These are phyloP conservation scores for Cercopithecus mona DNA, from an alignment of 2,113 vertebrate genomes.

Conservation along the genomic window DNA sequence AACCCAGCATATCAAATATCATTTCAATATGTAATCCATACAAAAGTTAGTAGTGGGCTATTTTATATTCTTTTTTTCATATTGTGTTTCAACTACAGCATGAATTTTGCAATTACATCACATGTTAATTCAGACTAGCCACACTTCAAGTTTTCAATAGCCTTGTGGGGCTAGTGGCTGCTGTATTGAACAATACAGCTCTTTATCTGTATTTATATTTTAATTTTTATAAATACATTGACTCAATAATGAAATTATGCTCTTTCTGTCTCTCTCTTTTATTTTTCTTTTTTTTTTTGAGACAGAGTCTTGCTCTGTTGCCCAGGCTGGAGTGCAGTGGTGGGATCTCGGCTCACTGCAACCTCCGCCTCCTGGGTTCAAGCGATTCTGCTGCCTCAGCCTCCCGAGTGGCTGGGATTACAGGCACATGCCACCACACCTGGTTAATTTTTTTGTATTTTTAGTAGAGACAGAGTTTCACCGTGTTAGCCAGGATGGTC, in stretches of 20 bases:
- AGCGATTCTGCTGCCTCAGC: too few species aligned
- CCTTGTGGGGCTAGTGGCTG: background rate
- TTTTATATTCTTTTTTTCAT: background rate
- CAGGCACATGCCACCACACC: too few species aligned
- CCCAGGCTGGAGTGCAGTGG: too few species aligned
- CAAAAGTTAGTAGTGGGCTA: background rate
- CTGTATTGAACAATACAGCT: background rate
- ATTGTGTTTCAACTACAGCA: background rate
- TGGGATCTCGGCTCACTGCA: too few species aligned
- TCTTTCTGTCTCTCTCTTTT: too few species aligned
- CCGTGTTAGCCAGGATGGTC: too few species aligned
- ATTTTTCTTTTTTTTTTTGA: too few species aligned
- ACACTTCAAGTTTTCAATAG: background rate
- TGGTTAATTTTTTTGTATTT: too few species aligned
- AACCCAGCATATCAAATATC: background rate
- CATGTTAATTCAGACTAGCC: background rate
- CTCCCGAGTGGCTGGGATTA: too few species aligned
- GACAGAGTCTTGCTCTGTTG: too few species aligned
- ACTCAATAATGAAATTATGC: slow-evolving; percentile 1
- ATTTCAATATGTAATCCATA: background rate
- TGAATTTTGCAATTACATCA: background rate
- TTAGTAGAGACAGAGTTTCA: too few species aligned
- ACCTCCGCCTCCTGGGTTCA: too few species aligned
- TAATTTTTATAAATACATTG: background rate
- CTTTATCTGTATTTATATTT: background rate